phyloP scores from a whole-genome alignment of 2,797 vertebrate genomes.

The Sphenodon punctatus region DNA sequence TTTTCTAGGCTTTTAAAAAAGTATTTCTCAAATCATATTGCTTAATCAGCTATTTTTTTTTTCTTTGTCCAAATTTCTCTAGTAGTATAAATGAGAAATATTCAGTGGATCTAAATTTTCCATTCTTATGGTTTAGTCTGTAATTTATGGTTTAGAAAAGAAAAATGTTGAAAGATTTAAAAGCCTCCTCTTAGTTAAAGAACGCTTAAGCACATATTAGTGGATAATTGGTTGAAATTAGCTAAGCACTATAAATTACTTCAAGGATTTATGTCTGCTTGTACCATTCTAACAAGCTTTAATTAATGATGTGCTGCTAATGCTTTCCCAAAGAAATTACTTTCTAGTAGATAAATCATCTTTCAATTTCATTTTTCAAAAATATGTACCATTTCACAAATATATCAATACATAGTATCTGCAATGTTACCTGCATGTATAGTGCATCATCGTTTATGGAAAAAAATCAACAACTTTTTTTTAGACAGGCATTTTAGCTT shows the following conservation, averaged over 20 bases:
- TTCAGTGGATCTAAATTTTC: slow-evolving; percentile 40
- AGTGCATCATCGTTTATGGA: not conserved
- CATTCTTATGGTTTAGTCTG: slow-evolving; percentile 54
- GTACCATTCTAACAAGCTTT: slow-evolving; percentile 80
- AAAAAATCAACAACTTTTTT: not conserved
- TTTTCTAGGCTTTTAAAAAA: slow-evolving; percentile 9
- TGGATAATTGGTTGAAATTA: slow-evolving; percentile 82
- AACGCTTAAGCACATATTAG: slow-evolving; percentile 81
- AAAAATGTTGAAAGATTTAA: slow-evolving; percentile 77
- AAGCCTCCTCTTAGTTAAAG: slow-evolving; percentile 77
- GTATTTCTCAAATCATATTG: not conserved
- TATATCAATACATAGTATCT: slow-evolving; percentile 62
- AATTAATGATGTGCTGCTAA: slow-evolving; percentile 82
- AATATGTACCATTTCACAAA: slow-evolving; percentile 71
- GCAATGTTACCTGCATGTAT: slow-evolving; percentile 16
- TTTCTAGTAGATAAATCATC: slow-evolving; percentile 75
- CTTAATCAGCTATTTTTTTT: not conserved
- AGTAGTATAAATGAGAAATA: not conserved
- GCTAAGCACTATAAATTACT: slow-evolving; percentile 81
- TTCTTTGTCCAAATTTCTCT: not conserved
- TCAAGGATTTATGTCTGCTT: slow-evolving; percentile 78
- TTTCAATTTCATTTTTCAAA: slow-evolving; percentile 77
- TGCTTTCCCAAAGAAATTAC: slow-evolving; percentile 80
- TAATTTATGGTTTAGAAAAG: slow-evolving; percentile 74
- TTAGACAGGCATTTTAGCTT: slow-evolving; percentile 6